Base-by-base conservation (phyloP, 2,797 vertebrate genomes). In the Sebastolobus alascanus region DNA sequence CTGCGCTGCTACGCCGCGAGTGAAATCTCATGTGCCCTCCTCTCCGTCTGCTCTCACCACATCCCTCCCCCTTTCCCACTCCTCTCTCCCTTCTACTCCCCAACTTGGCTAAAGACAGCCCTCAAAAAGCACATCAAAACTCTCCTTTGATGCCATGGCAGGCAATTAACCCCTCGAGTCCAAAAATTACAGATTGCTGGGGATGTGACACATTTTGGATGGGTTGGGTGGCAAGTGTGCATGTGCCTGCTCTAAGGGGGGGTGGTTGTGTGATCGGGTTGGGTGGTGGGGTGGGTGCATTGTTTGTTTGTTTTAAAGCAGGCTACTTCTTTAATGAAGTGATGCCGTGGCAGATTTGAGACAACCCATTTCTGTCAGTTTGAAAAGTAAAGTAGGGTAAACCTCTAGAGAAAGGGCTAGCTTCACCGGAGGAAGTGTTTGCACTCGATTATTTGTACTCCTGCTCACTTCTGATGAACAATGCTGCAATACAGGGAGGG, bases 331-430 rank as follows among this genome's bases (percentile, higher is more conserved):
- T 92, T 94, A 95, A 95, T 93, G 93, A 94, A 95, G 92, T 84
- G 77, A 93, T 92, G 93, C 90, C 67, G 86, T 93, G 92, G 92
- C 82, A 90, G 93, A 93, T 94, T 93, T 93, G 90, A 95, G 91
- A 93, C 95, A 96, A 96, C 95, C 95, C 94, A 96, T 95, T 96
- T 96, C 94, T 96, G 95, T 96, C 95, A 96, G 94, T 96, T 92
- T 94, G 92, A 93, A 93, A 94, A 95, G 93, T 94, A 95, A 96
- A 96, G 94, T 95, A 94, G 93, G 94, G 83, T 95, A 93, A 95
- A 94, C 88, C 95, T 95, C 94, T 80, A 86, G 94, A 95, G 94
- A 86, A 94, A 87, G 91, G 92, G 89, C 91, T 88, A 89, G 89
- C 93, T 92, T 91, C 87, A 92, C 90, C 90, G 86, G 88, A 92